phyloP scores from a whole-genome alignment of 2,797 vertebrate genomes.

The Parambassis ranga region DNA sequence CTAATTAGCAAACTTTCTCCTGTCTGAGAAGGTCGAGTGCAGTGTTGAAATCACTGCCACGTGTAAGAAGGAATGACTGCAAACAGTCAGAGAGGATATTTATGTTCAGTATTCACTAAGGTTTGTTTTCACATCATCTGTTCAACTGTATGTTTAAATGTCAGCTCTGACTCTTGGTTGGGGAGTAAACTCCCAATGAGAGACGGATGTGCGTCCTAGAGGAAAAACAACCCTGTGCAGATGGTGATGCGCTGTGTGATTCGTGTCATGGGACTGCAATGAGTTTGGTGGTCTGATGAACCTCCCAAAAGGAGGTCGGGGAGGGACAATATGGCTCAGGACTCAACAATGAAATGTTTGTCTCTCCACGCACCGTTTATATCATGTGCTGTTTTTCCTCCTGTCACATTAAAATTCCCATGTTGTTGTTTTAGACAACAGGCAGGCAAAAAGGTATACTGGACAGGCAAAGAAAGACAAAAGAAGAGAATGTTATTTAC shows the following conservation, averaged over 20 bases:
- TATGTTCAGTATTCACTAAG: not conserved
- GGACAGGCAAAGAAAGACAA: not conserved
- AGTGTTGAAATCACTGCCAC: constrained; percentile 43
- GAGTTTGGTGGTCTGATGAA: constrained; percentile 47
- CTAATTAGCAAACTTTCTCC: constrained; percentile 60
- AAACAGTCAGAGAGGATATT: not conserved
- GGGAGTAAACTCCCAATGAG: not conserved
- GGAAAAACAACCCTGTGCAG: constrained; percentile 31
- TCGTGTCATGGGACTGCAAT: constrained; percentile 64
- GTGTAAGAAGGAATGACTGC: not conserved
- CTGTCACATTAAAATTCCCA: constrained; percentile 53
- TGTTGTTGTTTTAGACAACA: constrained; percentile 48
- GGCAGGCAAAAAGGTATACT: not conserved
- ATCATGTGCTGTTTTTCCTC: constrained; percentile 68
- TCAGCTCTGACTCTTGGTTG: not conserved
- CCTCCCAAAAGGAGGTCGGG: constrained; percentile 12
- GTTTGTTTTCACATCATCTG: not conserved
- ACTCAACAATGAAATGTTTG: constrained; percentile 55
- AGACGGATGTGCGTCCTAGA: not conserved
- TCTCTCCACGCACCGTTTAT: constrained; percentile 18
- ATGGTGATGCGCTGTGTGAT: constrained; percentile 55
- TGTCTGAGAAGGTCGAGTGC: constrained; percentile 39
- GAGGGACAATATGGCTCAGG: constrained; percentile 27
- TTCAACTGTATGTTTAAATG: not conserved
- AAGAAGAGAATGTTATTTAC: not conserved